Conservation (phyloP, 1,140 invertebrate genomes). For the Tetramorium simillimum region DNA sequence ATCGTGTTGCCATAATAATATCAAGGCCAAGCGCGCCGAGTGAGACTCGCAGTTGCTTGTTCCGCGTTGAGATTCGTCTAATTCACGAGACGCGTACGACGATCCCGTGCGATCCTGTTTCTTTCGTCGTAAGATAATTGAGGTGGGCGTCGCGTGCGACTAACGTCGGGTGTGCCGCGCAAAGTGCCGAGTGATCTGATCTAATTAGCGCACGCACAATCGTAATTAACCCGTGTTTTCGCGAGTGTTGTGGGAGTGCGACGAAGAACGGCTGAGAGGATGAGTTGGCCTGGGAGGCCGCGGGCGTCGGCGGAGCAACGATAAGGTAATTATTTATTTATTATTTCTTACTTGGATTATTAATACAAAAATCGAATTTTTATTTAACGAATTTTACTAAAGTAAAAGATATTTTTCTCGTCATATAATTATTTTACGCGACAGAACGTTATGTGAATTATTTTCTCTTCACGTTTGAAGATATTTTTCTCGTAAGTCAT, state of each 20-base stretch:
- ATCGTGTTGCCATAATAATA: too few relatives aligned
- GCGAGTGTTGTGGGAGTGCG: not conserved
- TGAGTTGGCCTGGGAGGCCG: not conserved
- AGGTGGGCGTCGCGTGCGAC: not conserved
- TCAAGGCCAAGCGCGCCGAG: not conserved
- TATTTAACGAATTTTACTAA: not conserved
- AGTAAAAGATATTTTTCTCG: too few relatives aligned
- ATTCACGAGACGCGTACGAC: not conserved
- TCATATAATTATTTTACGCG: too few relatives aligned
- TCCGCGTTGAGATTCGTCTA: not conserved
- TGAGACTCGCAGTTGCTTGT: not conserved
- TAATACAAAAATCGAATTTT: not conserved
- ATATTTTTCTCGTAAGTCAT: not conserved
- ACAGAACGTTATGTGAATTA: too few relatives aligned
- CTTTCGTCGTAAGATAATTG: not conserved
- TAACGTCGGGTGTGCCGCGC: not conserved
- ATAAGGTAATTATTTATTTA: not conserved
- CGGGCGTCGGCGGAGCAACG: not conserved
- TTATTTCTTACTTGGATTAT: not conserved
- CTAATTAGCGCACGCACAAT: constrained; percentile 6
- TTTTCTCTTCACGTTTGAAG: too few relatives aligned
- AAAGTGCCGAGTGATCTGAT: not conserved
- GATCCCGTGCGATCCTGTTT: not conserved
- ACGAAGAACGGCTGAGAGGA: not conserved
- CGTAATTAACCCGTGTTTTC: not conserved